Base-by-base conservation (phyloP, 2,113 vertebrate genomes). In the Phyllostomus hastatus region DNA sequence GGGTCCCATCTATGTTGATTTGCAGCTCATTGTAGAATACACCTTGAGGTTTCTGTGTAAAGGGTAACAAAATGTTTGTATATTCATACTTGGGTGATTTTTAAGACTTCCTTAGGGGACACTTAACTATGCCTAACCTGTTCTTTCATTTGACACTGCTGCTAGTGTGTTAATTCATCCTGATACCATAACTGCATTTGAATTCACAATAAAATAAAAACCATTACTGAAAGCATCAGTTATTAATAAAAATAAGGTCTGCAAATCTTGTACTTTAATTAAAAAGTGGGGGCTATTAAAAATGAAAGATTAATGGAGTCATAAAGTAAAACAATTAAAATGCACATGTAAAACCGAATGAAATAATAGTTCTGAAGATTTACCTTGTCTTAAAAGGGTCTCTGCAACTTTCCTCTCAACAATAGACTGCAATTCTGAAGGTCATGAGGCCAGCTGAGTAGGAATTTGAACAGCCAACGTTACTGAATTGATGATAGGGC, bases 151-250 rank as follows among this genome's bases (percentile, higher is more conserved):
- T 79, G 92, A 90, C 95, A 95, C 88, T 89, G 54, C 90, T 26
- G 1, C 54, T 98, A 9, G 33, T 88, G 59, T 90, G 93, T 95
- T 95, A 95, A 98, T 97, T 82, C 96, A 98, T 73, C 72, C 85
- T 84, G 78, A 90, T 93, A 96, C 91, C 64, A 66, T 96, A 95
- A 94, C 90, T 93, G 72, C 92, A 59, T 97, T 94, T 88, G 95
- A 97, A 97, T 97, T 97, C 87, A 57, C 95, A n/a, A 1, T 95
- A 97, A 98, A 98, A 98, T 98, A 93, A 97, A 98, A 96, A 85
- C 33, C 76, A 8, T 96, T 95, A 97, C 92, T 70, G 95, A 97
- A 95, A 84, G 83, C 95, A 97, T 81, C 59, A 96, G 90, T 90
- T 94, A 84, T 54, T 94, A 97, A 98, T 98, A 96, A 97, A 91